Conservation (phyloP, 2,888 invertebrate species). For the Plagodis pulveraria region DNA sequence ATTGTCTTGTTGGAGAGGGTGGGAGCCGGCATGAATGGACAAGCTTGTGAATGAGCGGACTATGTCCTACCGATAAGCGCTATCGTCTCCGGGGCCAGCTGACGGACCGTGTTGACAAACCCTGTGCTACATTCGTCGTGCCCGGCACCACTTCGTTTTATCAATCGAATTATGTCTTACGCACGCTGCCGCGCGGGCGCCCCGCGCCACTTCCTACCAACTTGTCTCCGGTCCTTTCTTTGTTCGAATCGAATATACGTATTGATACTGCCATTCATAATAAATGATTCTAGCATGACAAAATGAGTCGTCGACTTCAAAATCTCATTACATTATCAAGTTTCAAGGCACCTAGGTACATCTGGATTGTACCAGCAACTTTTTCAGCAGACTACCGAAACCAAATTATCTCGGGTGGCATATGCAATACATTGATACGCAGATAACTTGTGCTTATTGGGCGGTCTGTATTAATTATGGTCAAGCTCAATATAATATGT, state of each 20-base stretch:
- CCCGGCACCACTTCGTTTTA: constrained; percentile 70
- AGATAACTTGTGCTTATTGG: too few species aligned
- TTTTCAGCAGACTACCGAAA: too few species aligned
- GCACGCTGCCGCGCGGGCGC: not conserved
- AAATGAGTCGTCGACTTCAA: too few species aligned
- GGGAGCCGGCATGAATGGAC: constrained; percentile 79
- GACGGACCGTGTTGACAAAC: constrained; percentile 82
- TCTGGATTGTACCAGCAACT: too few species aligned
- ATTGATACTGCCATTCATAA: too few species aligned
- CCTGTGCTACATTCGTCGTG: constrained; percentile 78
- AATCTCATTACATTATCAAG: too few species aligned
- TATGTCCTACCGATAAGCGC: constrained; percentile 83
- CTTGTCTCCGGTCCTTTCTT: constrained; percentile 1
- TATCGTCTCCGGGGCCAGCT: constrained; percentile 80
- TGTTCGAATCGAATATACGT: not conserved
- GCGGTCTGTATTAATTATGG: too few species aligned
- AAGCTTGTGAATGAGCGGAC: constrained; percentile 83
- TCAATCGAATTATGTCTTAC: constrained; percentile 60
- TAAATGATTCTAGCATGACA: too few species aligned
- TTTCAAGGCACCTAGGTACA: too few species aligned
- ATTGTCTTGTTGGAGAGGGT: constrained; percentile 47
- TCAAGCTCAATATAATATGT: too few species aligned
- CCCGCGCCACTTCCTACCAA: not conserved
- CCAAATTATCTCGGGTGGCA: too few species aligned
- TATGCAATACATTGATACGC: too few species aligned